Evolutionary conservation across 2,113 vertebrate species (phyloP).

Genomic region (Microcebus ravelobensis): DNA sequence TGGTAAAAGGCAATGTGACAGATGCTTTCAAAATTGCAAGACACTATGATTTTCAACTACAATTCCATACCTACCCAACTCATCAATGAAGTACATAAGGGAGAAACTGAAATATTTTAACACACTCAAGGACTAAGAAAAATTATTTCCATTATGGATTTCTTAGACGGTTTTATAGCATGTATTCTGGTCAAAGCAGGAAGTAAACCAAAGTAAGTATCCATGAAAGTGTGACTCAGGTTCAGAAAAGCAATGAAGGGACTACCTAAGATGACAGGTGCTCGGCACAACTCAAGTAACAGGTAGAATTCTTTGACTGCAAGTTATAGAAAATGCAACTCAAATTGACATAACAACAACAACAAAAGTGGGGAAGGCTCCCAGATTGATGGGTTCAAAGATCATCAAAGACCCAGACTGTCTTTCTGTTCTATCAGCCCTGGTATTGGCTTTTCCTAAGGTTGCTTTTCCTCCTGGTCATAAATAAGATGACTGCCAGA

Average conservation of each 20-base stretch:
- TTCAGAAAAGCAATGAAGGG: neutral
- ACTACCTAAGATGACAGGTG: neutral
- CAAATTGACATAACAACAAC: neutral
- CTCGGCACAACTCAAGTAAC: neutral
- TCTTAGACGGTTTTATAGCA: neutral
- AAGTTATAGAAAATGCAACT: neutral
- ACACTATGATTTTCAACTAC: neutral
- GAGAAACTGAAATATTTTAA: constrained; percentile 10
- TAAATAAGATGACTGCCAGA: neutral
- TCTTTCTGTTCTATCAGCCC: neutral
- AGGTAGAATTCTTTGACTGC: neutral
- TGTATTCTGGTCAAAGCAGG: neutral
- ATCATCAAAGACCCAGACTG: neutral
- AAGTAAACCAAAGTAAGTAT: neutral
- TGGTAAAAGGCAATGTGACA: neutral
- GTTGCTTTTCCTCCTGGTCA: neutral
- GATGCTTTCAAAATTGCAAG: neutral
- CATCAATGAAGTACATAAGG: neutral
- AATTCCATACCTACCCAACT: neutral
- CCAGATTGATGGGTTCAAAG: neutral
- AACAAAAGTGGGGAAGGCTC: neutral
- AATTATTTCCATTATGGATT: neutral
- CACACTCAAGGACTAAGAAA: neutral
- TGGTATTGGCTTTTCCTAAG: neutral
- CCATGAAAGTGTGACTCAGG: neutral